Evolutionary conservation across 2,888 invertebrate species (phyloP), one percentile per base, ranked within the genome.

Genomic region (Ennomos erosarius): DNA sequence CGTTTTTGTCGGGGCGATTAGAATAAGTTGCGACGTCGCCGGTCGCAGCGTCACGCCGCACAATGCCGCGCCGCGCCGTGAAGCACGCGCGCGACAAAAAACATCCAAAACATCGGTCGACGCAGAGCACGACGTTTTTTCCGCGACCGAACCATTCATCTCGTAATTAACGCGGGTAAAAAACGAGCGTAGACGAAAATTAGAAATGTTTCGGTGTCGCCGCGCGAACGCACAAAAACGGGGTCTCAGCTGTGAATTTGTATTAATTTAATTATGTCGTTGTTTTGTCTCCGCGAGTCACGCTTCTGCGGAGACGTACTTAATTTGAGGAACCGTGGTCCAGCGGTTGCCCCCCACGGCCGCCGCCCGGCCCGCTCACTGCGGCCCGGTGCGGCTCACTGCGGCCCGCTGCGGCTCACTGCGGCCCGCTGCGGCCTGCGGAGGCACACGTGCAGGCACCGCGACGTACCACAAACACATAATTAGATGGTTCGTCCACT

Each of bases 161-260:
- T 71, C 82, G 78, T 89, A 90, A 90, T 91, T 89, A 88, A 88
- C 81, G 86, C 84, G 77, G 65, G 75, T 78, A 90, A 90, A 90
- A 90, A 90, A 85, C 75, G 73, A 65, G 69, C 70, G 78, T 80
- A 80, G 81, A 84, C 79, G 83, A 85, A 88, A 89, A 87, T 90
- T 85, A 81, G 87, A 88, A 90, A 87, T 80, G 87, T 87, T 78
- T 81, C 87, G 84, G 88, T 86, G 83, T 78, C 79, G 74, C 74
- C 67, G 77, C 71, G 74, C 68, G 67, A 59, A 58, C 65, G 65
- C 69, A 76, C 75, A 82, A 87, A 85, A 87, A 84, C 74, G 65
- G 65, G 45, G 69, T 55, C 73, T 76, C 79, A 71, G 76, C 82
- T 77, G 79, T 79, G 77, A 81, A 78, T 81, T 79, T 78, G 77